Percentiles rank a stretch among this genome's conserved stretches.
phyloP scores from a whole-genome alignment of 1,140 invertebrate genomes.

The Drosophila lini region DNA sequence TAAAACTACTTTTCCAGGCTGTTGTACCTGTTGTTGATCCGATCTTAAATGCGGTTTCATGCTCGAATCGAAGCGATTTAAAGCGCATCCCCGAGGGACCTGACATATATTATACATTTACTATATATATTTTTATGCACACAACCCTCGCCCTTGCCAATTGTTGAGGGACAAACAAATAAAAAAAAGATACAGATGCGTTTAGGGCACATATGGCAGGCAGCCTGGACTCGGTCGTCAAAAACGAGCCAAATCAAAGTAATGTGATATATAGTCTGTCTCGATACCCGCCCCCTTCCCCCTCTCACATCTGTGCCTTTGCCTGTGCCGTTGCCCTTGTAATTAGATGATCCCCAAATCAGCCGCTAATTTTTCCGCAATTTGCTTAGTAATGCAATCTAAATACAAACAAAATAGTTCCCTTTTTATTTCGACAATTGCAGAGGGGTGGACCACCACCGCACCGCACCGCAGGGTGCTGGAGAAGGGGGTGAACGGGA shows the following conservation, averaged over 20 bases:
- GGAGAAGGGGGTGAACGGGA: slow-evolving; percentile 2
- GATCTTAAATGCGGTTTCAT: slow-evolving; percentile 9
- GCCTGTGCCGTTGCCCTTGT: slow-evolving; percentile 49
- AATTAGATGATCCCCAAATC: slow-evolving; percentile 85
- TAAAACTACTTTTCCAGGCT: too few species aligned
- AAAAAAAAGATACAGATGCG: slow-evolving; percentile 74
- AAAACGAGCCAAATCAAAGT: slow-evolving; percentile 59
- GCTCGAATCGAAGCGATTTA: not conserved
- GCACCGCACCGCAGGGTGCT: slow-evolving; percentile 18
- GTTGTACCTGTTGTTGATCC: not conserved
- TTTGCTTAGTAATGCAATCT: slow-evolving; percentile 85
- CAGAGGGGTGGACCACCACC: slow-evolving; percentile 32
- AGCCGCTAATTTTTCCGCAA: slow-evolving; percentile 85
- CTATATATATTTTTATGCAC: not conserved
- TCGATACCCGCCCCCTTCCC: slow-evolving; percentile 1
- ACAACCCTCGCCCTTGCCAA: slow-evolving; percentile 10
- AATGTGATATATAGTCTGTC: slow-evolving; percentile 67
- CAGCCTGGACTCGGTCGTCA: slow-evolving; percentile 12
- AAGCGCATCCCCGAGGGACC: not conserved
- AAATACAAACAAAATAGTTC: slow-evolving; percentile 84
- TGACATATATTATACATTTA: not conserved
- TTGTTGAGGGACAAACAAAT: slow-evolving; percentile 32
- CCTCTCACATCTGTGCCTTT: slow-evolving; percentile 21
- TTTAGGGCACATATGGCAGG: slow-evolving; percentile 53
- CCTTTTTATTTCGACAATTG: slow-evolving; percentile 34